These are phyloP conservation scores for Idaea straminata DNA, from an alignment of 2,888 invertebrate species.

Conservation along the genomic window DNA sequence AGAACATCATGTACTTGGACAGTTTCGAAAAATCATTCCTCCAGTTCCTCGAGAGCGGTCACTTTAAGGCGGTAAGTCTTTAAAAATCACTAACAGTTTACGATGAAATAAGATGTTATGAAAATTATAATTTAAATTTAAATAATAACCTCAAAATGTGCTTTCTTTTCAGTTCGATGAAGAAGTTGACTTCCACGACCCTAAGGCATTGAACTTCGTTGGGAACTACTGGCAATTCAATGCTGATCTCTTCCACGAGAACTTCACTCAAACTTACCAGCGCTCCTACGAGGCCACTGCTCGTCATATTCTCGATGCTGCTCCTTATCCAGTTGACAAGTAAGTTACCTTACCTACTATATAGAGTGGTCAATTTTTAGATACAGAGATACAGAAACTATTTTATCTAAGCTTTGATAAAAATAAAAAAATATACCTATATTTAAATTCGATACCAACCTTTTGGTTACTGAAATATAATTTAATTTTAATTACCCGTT, in stretches of 20 bases:
- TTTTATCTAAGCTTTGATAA: too few relatives aligned
- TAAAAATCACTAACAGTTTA: not conserved
- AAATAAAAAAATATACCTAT: too few relatives aligned
- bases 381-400: too few relatives aligned
- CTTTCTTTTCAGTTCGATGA: constrained; percentile 50
- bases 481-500: too few relatives aligned
- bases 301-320: constrained; percentile 62
- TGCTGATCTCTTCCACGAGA: constrained; percentile 64
- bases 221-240: constrained; percentile 81
- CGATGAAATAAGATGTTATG: not conserved
- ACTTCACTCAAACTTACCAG: constrained; percentile 49
- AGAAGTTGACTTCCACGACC: constrained; percentile 52
- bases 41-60: constrained; percentile 75
- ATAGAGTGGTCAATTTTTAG: not conserved
- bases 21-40: constrained; percentile 79
- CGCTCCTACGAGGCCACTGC: constrained; percentile 82
- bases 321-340: constrained; percentile 47
- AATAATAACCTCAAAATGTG: not conserved
- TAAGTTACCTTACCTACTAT: constrained; percentile 32
- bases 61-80: constrained; percentile 78
- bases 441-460: too few relatives aligned
- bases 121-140: not conserved
- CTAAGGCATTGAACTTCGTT: constrained; percentile 75
- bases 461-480: too few relatives aligned
- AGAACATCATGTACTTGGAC: constrained; percentile 78